Base-by-base conservation (phyloP, 2,888 invertebrate species). In the Craniophora ligustri region DNA sequence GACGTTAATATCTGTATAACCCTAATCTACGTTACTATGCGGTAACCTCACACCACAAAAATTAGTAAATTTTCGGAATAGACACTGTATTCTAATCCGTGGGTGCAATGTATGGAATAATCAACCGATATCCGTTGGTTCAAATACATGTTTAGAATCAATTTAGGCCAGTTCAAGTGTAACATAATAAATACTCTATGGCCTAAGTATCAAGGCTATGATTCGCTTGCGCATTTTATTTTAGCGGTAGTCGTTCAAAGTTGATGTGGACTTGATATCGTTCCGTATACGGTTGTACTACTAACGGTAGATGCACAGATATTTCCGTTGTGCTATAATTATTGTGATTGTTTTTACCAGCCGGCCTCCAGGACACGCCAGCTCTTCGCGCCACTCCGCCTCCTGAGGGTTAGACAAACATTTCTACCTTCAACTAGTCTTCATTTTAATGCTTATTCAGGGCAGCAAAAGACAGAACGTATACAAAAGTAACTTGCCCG, bases 371-470 rank as follows among this genome's bases (percentile, higher is more conserved):
- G 51, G 55, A 53, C 16, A 56, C 39, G 57, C 63, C 42, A 16
- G 63, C 41, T 31, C 72, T 44, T 38, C 66, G 42, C 40, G 50
- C 36, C 30, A 67, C 40, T 36, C 58, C 51, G 11, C 56, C 57
- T 10, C 46, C 63, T 1, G 59, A 64, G 66, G 64, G 64, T 64
- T 64, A 64, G 50, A 64, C 5, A 36, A 8, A 31, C 13, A 36
- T 36, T 19, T 19, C 35, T 36, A 19, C 35, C 19, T 36, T 19
- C 19, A 19, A n/a, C 26, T 26, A 3, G 26, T 3, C n/a, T 23
- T 23, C 8, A 5, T n/a, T n/a, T n/a, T 23, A 3, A 23, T 10
- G 6, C 21, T 7, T 21, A 21, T 23, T 23, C 10, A 21, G 21
- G 21, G 21, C 5, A 2, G 7, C 7, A 10, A 23, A 23, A 23